Evolutionary conservation across 2,888 invertebrate genomes (phyloP).

Genomic region (Xanthostigma xanthostigma): DNA sequence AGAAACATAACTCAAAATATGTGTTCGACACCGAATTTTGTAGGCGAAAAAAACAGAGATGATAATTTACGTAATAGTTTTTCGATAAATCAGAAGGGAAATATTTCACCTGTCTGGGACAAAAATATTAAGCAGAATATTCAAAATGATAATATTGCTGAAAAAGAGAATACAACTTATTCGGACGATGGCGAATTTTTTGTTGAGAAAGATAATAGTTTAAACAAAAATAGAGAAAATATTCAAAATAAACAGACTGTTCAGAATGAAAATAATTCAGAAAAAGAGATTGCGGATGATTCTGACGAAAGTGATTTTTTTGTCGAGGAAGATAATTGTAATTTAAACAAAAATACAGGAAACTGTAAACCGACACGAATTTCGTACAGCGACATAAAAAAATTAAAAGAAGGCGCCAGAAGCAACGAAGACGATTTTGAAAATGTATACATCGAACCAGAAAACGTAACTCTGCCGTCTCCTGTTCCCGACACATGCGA

Average conservation of each 20-base stretch:
- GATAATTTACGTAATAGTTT: too few species aligned
- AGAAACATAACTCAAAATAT: too few species aligned
- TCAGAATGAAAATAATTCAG: conserved; percentile 1
- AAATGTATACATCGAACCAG: not conserved
- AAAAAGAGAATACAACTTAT: conserved; percentile 3
- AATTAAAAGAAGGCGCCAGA: conserved; percentile 1
- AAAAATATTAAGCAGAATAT: not conserved
- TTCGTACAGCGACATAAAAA: conserved; percentile 5
- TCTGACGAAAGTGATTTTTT: conserved; percentile 9
- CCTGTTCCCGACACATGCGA: not conserved
- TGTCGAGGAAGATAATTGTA: not conserved
- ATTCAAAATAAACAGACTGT: not conserved
- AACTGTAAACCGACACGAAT: conserved; percentile 6
- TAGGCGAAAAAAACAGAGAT: too few species aligned
- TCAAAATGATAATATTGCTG: conserved; percentile 1
- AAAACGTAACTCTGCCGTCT: not conserved
- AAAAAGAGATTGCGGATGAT: conserved; percentile 3
- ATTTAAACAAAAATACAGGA: not conserved
- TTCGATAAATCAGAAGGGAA: too few species aligned
- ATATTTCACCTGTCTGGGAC: too few species aligned
- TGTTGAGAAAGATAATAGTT: not conserved
- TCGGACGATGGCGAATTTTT: conserved; percentile 8
- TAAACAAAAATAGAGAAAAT: not conserved
- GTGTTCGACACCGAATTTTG: too few species aligned
- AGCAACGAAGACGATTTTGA: not conserved